Percentiles rank a stretch among this genome's conserved stretches.
Conservation (phyloP, 2,797 vertebrate species). For the Anabacerthia variegaticeps region DNA sequence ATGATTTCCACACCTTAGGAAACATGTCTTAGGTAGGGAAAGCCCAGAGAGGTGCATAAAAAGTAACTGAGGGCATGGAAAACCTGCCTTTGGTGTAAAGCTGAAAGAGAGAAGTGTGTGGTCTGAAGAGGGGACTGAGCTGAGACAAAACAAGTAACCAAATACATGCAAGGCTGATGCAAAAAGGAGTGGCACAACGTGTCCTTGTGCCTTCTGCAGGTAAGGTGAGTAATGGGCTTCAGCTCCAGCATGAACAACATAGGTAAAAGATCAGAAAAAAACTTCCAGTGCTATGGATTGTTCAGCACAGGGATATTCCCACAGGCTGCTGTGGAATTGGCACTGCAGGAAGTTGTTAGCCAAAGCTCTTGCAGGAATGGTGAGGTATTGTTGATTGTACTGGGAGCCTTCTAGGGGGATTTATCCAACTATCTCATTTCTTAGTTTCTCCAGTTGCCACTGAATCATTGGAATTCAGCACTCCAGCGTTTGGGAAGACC, state of each 20-base stretch:
- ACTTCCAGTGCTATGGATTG: background rate
- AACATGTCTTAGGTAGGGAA: background rate
- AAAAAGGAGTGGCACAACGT: background rate
- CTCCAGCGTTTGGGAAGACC: background rate
- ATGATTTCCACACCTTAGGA: background rate
- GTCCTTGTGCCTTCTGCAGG: background rate
- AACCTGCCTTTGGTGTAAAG: background rate
- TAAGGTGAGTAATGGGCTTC: background rate
- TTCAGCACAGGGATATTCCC: background rate
- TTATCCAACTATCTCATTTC: background rate
- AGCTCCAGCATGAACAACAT: background rate
- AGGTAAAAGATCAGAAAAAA: background rate
- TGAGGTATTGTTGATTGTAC: background rate
- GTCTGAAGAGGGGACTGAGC: background rate
- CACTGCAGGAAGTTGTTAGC: background rate
- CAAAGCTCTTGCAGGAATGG: background rate
- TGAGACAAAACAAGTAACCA: background rate
- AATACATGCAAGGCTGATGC: fast-evolving
- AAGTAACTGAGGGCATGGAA: background rate
- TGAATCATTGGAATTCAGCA: background rate
- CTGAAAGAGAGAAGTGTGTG: background rate
- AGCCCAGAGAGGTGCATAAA: background rate
- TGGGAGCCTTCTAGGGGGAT: background rate
- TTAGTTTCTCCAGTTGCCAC: background rate
- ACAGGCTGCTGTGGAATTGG: background rate